Base-by-base conservation (phyloP, 2,888 invertebrate genomes). In the Caenorhabditis virilis region DNA sequence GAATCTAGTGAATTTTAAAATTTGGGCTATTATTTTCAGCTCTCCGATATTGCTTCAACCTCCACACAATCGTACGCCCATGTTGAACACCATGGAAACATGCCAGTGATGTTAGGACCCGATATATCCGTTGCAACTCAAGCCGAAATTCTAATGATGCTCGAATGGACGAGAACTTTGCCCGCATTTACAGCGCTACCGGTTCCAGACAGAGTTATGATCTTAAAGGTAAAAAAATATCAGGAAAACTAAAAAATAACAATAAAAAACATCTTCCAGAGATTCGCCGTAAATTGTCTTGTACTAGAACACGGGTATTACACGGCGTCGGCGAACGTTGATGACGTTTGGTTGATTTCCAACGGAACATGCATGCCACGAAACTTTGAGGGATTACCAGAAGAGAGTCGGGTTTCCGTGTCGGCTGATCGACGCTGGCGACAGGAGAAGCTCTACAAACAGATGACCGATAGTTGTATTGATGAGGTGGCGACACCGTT, bases 161-260 rank as follows among this genome's bases (percentile, higher is more conserved):
- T 98, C 57, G 93, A 95, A 84, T 98, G 97, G 93, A 95, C 95
- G 50, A 92, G 94, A 82, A 89, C 91, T 83, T 91, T 97, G 84
- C 98, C 97, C 15, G 93, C 95, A 85, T 98, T 98, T 85, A 89
- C 90, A 20, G 91, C 91, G 77, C 87, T 98, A 78, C 91, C 92
- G 68, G 86, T 92, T 42, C 91, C 91, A 55, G 97, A 98, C 86
- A 93, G 95, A 86, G 90, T 91, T 85, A 59, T 62, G 16, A 67
- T 82, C 22, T 60, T 82, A 23, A 81, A 82, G 64, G 69, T 69
- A 22, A 23, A 16, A 43, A 49, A 9, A 9, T 15, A 45, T 49
- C 39, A 7, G 7, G 16, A 16, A 36, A 30, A n/a, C n/a, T n/a
- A n/a, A n/a, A n/a, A n/a, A n/a, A n/a, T n/a, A n/a, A n/a, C 13